phyloP scores from a whole-genome alignment of 2,113 vertebrate species.

The Elanoides forficatus region DNA sequence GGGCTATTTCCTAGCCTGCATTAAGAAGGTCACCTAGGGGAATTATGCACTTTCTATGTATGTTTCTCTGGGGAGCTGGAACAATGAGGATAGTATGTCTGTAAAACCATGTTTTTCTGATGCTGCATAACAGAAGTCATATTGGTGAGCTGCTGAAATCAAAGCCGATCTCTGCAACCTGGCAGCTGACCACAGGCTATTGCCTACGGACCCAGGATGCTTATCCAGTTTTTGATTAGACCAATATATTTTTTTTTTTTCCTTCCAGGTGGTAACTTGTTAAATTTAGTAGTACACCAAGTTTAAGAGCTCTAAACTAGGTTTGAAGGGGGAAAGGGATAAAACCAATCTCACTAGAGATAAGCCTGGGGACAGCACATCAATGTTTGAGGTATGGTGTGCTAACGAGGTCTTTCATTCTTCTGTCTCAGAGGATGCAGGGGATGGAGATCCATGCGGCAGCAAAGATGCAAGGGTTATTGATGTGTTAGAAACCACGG shows the following conservation, averaged over 20 bases:
- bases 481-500: too few relatives aligned
- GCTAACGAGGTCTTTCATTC: too few relatives aligned
- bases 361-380: background rate
- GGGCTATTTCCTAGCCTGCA: background rate
- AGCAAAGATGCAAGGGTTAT: too few relatives aligned
- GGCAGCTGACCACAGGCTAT: background rate
- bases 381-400: too few relatives aligned
- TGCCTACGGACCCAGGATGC: background rate
- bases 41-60: background rate
- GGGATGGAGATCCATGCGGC: too few relatives aligned
- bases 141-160: background rate
- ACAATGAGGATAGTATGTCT: background rate
- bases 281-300: background rate
- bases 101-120: background rate
- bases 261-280: background rate
- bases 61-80: background rate
- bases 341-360: background rate
- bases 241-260: background rate
- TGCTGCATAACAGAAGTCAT: accelerated
- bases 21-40: background rate
- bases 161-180: background rate
- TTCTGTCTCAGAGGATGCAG: too few relatives aligned
- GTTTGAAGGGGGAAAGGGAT: background rate
- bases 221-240: background rate
- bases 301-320: background rate